phyloP scores from a whole-genome alignment of 2,113 vertebrate species.

The Aplodontia rufa region DNA sequence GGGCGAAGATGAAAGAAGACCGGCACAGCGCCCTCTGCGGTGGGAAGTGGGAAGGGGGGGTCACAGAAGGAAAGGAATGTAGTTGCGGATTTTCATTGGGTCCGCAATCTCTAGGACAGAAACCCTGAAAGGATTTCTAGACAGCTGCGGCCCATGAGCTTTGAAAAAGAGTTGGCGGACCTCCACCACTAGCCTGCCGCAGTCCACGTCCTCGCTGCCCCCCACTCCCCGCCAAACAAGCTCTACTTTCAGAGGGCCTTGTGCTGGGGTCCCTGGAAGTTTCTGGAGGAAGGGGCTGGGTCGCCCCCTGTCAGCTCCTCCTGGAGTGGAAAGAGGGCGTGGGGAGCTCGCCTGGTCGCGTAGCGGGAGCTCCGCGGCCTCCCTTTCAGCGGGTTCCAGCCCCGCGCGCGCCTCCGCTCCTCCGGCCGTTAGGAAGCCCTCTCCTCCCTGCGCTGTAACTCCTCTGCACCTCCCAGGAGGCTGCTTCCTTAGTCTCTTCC shows the following conservation, averaged over 20 bases:
- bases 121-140: neutral
- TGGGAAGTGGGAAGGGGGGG: neutral
- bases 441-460: no score
- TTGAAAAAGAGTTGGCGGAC: neutral
- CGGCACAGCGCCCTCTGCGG: no score
- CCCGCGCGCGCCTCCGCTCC: accelerated
- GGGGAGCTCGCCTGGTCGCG: accelerated
- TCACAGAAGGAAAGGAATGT: neutral
- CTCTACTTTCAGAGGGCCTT: neutral
- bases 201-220: neutral
- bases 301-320: neutral
- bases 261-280: neutral
- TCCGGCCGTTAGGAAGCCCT: neutral
- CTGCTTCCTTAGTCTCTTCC: neutral
- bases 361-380: accelerated
- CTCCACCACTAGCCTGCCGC: no score
- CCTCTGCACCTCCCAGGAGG: neutral
- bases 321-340: neutral
- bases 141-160: neutral
- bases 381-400: accelerated
- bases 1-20: neutral
- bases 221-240: neutral
- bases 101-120: neutral
- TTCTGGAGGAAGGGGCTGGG: neutral
- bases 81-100: neutral